Conservation (phyloP, 2,888 invertebrate species). For the Liposcelis brunnea region DNA sequence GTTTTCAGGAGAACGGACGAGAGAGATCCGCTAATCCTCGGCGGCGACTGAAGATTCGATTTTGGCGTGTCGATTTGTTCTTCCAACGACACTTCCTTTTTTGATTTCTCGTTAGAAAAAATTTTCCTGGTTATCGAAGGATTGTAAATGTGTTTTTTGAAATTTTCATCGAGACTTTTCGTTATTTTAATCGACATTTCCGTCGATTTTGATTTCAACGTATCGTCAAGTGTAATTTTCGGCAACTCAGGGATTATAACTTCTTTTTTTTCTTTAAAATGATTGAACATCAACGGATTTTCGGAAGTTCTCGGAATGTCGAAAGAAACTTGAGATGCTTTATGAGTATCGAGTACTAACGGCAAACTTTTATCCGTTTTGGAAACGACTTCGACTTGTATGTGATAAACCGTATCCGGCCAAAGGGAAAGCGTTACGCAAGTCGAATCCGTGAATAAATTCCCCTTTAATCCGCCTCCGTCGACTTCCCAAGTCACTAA, state of each 20-base stretch:
- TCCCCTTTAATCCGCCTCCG: slow-evolving; percentile 63
- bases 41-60: slow-evolving; percentile 1
- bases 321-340: slow-evolving; percentile 4
- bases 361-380: slow-evolving; percentile 3
- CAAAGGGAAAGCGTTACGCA: slow-evolving; percentile 61
- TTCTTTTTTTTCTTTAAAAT: not conserved
- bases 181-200: too few species aligned
- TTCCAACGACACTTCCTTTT: slow-evolving; percentile 1
- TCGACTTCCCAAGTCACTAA: slow-evolving; percentile 72
- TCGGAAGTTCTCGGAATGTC: slow-evolving; percentile 1
- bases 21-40: slow-evolving; percentile 1
- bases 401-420: slow-evolving; percentile 65
- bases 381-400: slow-evolving; percentile 39
- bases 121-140: slow-evolving; percentile 1
- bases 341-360: slow-evolving; percentile 2
- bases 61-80: slow-evolving; percentile 3
- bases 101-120: not conserved
- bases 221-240: too few species aligned
- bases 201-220: too few species aligned
- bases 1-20: not conserved
- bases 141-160: too few species aligned
- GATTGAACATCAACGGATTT: not conserved
- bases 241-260: too few species aligned
- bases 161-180: too few species aligned
- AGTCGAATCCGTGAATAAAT: slow-evolving; percentile 63